Evolutionary conservation across 1,140 invertebrate genomes (phyloP).

Genomic region (Cydia fagiglandana): DNA sequence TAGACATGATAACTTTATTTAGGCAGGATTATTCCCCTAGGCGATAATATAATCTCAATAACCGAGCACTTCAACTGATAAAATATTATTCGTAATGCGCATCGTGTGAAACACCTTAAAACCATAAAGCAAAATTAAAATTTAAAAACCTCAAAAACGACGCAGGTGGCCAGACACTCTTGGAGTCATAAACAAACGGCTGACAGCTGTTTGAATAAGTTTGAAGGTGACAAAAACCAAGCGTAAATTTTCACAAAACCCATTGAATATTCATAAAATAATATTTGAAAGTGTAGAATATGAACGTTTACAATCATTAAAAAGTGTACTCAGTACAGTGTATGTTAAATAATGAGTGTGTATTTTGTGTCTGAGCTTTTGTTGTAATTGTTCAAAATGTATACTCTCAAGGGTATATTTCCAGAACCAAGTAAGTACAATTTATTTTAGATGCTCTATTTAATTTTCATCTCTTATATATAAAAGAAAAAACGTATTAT

Average conservation of each 20-base stretch:
- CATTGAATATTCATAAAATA: constrained; percentile 50
- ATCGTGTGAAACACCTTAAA: constrained; percentile 37
- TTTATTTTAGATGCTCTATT: not conserved
- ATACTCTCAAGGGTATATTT: constrained; percentile 80
- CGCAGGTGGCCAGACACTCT: constrained; percentile 62
- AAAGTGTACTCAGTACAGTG: constrained; percentile 50
- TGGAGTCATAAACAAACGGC: constrained; percentile 52
- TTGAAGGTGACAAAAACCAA: constrained; percentile 71
- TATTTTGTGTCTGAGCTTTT: constrained; percentile 58
- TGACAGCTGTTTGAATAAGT: constrained; percentile 70
- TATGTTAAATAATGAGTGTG: constrained; percentile 73
- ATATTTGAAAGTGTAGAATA: constrained; percentile 60
- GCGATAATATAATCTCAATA: constrained; percentile 37
- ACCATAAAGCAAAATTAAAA: constrained; percentile 11
- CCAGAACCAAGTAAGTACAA: constrained; percentile 79
- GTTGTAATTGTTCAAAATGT: constrained; percentile 64
- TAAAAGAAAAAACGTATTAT: not conserved
- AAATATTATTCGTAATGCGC: not conserved
- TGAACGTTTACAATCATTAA: constrained; percentile 60
- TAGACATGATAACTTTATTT: not conserved
- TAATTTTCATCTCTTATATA: not conserved
- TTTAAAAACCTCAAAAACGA: constrained; percentile 38
- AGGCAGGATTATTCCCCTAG: constrained; percentile 50
- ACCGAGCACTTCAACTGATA: constrained; percentile 30
- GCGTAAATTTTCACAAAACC: constrained; percentile 60